Conservation (phyloP, 2,797 vertebrate genomes). For the Sitta carolinensis region DNA sequence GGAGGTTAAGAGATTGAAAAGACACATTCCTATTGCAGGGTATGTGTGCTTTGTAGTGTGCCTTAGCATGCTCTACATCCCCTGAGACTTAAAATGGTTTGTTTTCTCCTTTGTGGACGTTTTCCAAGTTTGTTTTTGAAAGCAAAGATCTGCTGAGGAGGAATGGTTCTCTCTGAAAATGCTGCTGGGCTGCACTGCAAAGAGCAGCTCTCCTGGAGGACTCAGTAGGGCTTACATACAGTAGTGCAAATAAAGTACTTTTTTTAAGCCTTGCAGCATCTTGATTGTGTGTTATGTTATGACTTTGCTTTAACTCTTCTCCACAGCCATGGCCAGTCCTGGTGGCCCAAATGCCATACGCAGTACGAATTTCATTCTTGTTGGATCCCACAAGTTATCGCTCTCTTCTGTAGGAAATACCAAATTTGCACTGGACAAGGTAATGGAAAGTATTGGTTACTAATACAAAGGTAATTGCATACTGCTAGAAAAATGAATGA, state of each 20-base stretch:
- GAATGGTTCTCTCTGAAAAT: not conserved
- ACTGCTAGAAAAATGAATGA: not conserved
- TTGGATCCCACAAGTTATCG: conserved; percentile 88
- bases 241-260: not conserved
- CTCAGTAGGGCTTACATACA: not conserved
- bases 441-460: conserved; percentile 60
- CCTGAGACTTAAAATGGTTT: not conserved
- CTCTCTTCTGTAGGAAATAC: conserved; percentile 85
- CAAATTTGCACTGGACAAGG: conserved; percentile 91
- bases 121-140: not conserved
- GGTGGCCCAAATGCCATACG: conserved; percentile 90
- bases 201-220: not conserved
- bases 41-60: not conserved
- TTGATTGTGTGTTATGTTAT: not conserved
- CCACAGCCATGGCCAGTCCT: conserved; percentile 88
- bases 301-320: not conserved
- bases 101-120: not conserved
- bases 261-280: not conserved
- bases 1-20: not conserved
- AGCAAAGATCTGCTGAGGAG: not conserved
- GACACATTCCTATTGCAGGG: not conserved
- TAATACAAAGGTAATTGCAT: not conserved
- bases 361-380: conserved; percentile 88
- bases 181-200: not conserved
- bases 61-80: too few relatives aligned